Conservation (phyloP, 2,888 invertebrate genomes). For the Stenurella melanura region DNA sequence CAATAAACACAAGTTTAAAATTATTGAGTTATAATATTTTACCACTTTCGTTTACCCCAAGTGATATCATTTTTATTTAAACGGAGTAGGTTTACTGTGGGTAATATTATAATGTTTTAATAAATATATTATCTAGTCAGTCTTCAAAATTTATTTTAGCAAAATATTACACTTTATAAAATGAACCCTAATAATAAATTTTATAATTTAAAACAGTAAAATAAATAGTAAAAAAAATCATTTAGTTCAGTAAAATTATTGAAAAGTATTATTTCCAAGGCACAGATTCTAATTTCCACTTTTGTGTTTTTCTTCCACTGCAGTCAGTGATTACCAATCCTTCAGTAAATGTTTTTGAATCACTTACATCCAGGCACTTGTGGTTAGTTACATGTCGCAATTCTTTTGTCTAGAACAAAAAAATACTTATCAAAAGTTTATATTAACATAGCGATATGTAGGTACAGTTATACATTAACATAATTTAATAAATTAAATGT, state of each 20-base stretch:
- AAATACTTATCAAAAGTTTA: too few relatives aligned
- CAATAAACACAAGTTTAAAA: too few relatives aligned
- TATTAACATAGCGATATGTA: too few relatives aligned
- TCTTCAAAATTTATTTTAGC: not conserved
- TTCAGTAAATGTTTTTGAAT: conserved; percentile 71
- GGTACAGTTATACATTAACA: too few relatives aligned
- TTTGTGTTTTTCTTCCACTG: conserved; percentile 77
- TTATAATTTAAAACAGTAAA: conserved; percentile 7
- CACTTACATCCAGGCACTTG: conserved; percentile 77
- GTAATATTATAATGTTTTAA: not conserved
- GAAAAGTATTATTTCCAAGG: conserved; percentile 77
- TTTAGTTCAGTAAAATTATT: not conserved
- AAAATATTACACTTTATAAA: not conserved
- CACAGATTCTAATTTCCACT: conserved; percentile 82
- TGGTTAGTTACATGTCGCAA: conserved; percentile 76
- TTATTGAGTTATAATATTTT: too few relatives aligned
- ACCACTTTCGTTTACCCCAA: too few relatives aligned
- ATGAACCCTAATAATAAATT: not conserved
- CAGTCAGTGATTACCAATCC: conserved; percentile 79
- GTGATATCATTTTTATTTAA: too few relatives aligned
- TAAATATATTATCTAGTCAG: not conserved
- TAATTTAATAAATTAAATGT: too few relatives aligned
- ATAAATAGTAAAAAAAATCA: not conserved
- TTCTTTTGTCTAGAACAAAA: conserved; percentile 72
- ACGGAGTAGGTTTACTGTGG: too few relatives aligned